Conservation (phyloP, 2,113 vertebrate genomes). For the Chascanopsetta lugubris region DNA sequence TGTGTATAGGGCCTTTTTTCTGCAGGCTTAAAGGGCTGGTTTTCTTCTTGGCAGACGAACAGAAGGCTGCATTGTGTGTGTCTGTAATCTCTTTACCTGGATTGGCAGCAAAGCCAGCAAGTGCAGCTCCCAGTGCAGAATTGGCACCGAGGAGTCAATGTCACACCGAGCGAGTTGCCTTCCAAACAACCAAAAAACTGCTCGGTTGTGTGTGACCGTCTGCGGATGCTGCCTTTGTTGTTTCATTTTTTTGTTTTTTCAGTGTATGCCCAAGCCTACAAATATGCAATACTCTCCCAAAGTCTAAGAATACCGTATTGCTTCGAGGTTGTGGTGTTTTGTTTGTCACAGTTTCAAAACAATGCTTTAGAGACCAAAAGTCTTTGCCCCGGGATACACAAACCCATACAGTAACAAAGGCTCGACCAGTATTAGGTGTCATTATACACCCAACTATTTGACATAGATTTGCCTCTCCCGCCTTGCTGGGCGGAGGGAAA, state of each 20-base stretch:
- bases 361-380: constrained; percentile 28
- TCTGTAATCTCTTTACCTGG: constrained; percentile 87
- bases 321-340: constrained; percentile 22
- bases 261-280: constrained; percentile 7
- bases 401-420: constrained; percentile 55
- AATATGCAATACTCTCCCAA: constrained; percentile 24
- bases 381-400: constrained; percentile 47
- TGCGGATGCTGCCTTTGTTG: constrained; percentile 38
- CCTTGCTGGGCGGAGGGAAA: constrained; percentile 53
- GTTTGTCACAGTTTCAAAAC: constrained; percentile 30
- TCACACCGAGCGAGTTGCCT: constrained; percentile 71
- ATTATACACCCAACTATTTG: constrained; percentile 69
- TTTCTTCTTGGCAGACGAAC: constrained; percentile 82
- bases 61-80: constrained; percentile 82
- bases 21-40: constrained; percentile 72
- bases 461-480: constrained; percentile 61
- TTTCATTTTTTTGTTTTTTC: constrained; percentile 50
- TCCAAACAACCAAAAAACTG: constrained; percentile 65
- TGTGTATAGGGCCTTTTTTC: constrained; percentile 54
- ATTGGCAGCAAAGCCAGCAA: constrained; percentile 78
- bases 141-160: constrained; percentile 78
- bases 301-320: constrained; percentile 36
- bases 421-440: constrained; percentile 62
- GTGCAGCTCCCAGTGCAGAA: constrained; percentile 75
- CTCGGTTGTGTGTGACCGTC: constrained; percentile 53